A percentile compares a stretch with the other conserved stretches of the same genome.
phyloP scores from a whole-genome alignment of 2,113 vertebrate species.

The Hippocampus abdominalis region DNA sequence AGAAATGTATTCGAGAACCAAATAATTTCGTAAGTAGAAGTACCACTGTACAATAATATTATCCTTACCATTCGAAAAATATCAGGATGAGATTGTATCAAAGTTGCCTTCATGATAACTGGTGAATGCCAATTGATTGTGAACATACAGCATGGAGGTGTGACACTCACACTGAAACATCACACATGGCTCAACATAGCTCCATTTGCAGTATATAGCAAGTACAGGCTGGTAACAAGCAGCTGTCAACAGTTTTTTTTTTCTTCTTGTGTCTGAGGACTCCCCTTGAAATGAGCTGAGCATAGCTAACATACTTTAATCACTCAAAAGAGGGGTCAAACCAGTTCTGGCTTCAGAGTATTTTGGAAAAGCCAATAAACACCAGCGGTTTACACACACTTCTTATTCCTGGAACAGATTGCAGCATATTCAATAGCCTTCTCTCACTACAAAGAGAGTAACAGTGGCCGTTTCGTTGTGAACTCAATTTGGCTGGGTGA shows the following conservation, averaged over 20 bases:
- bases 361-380: conserved; percentile 41
- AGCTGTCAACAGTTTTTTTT: conserved; percentile 28
- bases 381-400: conserved; percentile 31
- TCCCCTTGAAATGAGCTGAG: conserved; percentile 19
- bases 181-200: conserved; percentile 1
- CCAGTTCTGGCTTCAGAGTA: conserved; percentile 26
- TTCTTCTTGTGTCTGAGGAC: conserved; percentile 2
- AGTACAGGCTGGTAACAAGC: conserved; percentile 16
- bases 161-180: neutral
- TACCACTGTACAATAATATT: too few species aligned
- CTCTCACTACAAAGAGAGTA: conserved; percentile 32
- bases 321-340: conserved; percentile 24
- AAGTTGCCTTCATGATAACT: too few species aligned
- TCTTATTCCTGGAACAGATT: conserved; percentile 34
- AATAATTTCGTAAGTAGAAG: too few species aligned
- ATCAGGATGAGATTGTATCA: too few species aligned
- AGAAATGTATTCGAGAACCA: too few species aligned
- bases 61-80: too few species aligned
- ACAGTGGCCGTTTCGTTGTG: conserved; percentile 25
- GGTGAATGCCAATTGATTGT: neutral
- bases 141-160: neutral
- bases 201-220: neutral
- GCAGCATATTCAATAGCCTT: conserved; percentile 27
- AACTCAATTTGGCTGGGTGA: conserved; percentile 51
- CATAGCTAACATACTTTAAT: conserved; percentile 39